Conservation (phyloP, 2,888 invertebrate genomes). For the Melitaea athalia region DNA sequence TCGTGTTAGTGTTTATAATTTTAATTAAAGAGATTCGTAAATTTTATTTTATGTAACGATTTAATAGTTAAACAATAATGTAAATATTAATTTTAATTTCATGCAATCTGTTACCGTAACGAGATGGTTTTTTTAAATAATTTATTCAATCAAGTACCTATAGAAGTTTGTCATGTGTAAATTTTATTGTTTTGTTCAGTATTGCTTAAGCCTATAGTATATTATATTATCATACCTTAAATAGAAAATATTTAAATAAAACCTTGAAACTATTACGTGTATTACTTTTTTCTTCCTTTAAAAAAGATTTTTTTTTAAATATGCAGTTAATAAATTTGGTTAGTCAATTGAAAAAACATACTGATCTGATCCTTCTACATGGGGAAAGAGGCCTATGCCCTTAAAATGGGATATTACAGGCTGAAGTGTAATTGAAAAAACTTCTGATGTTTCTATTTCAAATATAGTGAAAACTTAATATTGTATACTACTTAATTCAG, state of each 20-base stretch:
- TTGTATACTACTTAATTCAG: no score
- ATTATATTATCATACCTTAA: slow-evolving; percentile 59
- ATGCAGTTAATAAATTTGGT: no score
- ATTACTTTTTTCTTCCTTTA: slow-evolving; percentile 1
- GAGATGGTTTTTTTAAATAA: slow-evolving; percentile 49
- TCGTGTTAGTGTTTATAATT: slow-evolving; percentile 12
- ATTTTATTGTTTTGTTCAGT: slow-evolving; percentile 81
- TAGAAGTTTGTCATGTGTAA: slow-evolving; percentile 70
- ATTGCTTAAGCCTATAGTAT: slow-evolving; percentile 77
- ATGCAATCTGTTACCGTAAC: slow-evolving; percentile 68
- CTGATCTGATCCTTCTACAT: no score
- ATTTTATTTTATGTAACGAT: slow-evolving; percentile 6
- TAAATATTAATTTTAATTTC: slow-evolving; percentile 38
- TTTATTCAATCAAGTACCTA: slow-evolving; percentile 59
- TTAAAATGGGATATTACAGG: no score
- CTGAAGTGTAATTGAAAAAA: no score
- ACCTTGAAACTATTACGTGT: slow-evolving; percentile 39
- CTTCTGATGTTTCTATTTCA: no score
- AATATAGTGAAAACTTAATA: no score
- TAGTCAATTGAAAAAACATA: no score
- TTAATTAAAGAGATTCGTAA: not conserved
- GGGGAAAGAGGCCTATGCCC: no score
- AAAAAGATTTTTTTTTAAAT: no score
- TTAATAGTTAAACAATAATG: slow-evolving; percentile 8
- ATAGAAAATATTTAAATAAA: slow-evolving; percentile 74